phyloP scores from a whole-genome alignment of 2,113 vertebrate genomes.

The Catharus fuscescens region DNA sequence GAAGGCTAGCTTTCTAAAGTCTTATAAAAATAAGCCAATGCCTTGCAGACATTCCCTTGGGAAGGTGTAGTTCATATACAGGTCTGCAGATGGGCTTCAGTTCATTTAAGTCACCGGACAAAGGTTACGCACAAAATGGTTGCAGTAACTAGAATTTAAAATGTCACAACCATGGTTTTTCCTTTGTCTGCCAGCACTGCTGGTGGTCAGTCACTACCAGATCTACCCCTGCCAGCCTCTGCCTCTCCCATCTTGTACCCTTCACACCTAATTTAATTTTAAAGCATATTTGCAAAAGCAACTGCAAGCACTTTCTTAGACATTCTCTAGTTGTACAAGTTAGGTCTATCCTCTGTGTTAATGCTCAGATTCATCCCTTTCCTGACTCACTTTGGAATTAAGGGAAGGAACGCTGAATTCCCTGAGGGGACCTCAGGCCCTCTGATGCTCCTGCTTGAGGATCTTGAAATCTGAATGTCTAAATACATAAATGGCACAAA shows the following conservation, averaged over 20 bases:
- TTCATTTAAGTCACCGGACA: neutral
- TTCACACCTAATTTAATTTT: neutral
- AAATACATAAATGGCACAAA: neutral
- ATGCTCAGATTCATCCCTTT: neutral
- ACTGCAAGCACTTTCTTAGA: neutral
- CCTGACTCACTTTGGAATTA: neutral
- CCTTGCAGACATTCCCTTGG: neutral
- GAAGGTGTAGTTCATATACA: neutral
- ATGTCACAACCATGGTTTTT: neutral
- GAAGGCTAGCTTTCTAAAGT: neutral
- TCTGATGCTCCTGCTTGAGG: neutral
- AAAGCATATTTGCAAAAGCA: neutral
- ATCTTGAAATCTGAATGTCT: constrained; percentile 4
- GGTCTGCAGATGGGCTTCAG: neutral
- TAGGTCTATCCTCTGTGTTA: neutral
- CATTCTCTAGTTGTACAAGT: neutral
- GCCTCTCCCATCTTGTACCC: neutral
- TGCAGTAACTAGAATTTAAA: neutral
- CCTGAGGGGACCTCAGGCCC: neutral
- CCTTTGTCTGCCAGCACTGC: neutral
- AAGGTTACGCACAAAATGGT: rapidly evolving
- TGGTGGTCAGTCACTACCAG: neutral
- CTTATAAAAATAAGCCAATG: neutral
- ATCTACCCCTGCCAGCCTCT: neutral
- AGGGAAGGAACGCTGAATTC: neutral